phyloP scores from a whole-genome alignment of 2,888 invertebrate species.

The Lordiphosa fenestrarum region DNA sequence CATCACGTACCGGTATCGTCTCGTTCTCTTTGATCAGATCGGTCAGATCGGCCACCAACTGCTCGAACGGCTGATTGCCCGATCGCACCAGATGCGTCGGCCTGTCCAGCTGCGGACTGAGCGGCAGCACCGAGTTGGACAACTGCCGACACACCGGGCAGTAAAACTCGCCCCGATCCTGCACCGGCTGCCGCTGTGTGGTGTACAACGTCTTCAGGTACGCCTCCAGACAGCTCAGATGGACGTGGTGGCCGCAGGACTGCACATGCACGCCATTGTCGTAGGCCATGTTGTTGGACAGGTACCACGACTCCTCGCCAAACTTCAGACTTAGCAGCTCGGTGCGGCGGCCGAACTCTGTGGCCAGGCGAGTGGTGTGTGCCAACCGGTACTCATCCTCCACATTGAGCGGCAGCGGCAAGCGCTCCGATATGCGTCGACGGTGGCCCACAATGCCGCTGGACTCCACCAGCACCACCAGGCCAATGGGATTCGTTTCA shows the following conservation, averaged over 20 bases:
- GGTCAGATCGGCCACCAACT: conserved; percentile 80
- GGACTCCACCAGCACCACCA: conserved; percentile 91
- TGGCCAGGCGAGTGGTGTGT: conserved; percentile 85
- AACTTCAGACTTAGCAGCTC: conserved; percentile 89
- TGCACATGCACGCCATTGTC: conserved; percentile 96
- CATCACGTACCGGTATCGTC: conserved; percentile 83
- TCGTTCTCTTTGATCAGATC: conserved; percentile 86
- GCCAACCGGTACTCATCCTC: conserved; percentile 83
- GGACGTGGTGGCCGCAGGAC: conserved; percentile 98
- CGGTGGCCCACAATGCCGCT: conserved; percentile 94
- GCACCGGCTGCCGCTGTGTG: conserved; percentile 88
- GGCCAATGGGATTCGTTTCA: conserved; percentile 91
- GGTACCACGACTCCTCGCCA: conserved; percentile 89
- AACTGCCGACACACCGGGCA: conserved; percentile 97
- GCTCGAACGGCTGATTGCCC: conserved; percentile 79
- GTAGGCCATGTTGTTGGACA: conserved; percentile 90
- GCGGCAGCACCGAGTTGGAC: conserved; percentile 93
- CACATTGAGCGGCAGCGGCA: conserved; percentile 84
- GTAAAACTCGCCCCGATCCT: conserved; percentile 92
- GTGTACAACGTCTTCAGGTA: conserved; percentile 92
- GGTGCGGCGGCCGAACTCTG: conserved; percentile 88
- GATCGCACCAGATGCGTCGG: conserved; percentile 85
- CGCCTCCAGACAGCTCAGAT: conserved; percentile 94
- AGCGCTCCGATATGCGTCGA: conserved; percentile 79
- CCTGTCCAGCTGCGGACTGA: conserved; percentile 87